Conservation (phyloP, 2,113 vertebrate genomes). For the Gnathonemus longibarbis region DNA sequence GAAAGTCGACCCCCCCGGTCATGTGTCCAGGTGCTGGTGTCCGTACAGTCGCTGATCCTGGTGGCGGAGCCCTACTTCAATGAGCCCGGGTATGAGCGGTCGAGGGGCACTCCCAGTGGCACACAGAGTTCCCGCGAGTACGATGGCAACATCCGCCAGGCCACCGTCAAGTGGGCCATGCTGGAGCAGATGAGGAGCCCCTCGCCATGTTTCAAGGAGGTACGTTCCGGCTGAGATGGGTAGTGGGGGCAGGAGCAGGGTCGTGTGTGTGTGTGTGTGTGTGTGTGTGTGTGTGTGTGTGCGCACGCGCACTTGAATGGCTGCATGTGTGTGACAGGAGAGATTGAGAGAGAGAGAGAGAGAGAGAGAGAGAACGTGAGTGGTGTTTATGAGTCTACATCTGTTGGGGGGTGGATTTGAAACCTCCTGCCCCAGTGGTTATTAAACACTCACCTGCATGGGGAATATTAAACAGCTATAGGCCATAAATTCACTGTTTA, state of each 20-base stretch:
- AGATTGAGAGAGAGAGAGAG: too few species aligned
- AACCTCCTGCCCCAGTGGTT: not conserved
- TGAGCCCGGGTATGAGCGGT: slow-evolving; percentile 92
- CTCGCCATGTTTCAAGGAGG: slow-evolving; percentile 97
- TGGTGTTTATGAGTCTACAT: not conserved
- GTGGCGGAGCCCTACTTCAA: slow-evolving; percentile 97
- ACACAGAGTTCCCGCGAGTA: slow-evolving; percentile 97
- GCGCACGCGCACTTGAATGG: too few species aligned
- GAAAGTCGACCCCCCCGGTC: too few species aligned
- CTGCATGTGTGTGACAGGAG: too few species aligned
- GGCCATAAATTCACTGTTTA: slow-evolving; percentile 33
- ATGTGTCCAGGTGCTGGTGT: slow-evolving; percentile 80
- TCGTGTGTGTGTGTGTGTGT: not conserved
- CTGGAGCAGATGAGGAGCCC: slow-evolving; percentile 95
- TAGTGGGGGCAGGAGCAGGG: not conserved
- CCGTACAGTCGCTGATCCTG: slow-evolving; percentile 93
- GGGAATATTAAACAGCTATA: slow-evolving; percentile 12
- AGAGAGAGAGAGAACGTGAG: not conserved
- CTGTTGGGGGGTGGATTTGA: not conserved
- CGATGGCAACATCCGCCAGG: slow-evolving; percentile 94
- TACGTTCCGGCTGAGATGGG: slow-evolving; percentile 33
- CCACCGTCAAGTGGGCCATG: slow-evolving; percentile 98
- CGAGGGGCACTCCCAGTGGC: slow-evolving; percentile 88
- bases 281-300: not conserved
- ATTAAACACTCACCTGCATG: not conserved